These are phyloP conservation scores for Calonectris borealis DNA, from an alignment of 2,113 vertebrate genomes.

Conservation along the genomic window DNA sequence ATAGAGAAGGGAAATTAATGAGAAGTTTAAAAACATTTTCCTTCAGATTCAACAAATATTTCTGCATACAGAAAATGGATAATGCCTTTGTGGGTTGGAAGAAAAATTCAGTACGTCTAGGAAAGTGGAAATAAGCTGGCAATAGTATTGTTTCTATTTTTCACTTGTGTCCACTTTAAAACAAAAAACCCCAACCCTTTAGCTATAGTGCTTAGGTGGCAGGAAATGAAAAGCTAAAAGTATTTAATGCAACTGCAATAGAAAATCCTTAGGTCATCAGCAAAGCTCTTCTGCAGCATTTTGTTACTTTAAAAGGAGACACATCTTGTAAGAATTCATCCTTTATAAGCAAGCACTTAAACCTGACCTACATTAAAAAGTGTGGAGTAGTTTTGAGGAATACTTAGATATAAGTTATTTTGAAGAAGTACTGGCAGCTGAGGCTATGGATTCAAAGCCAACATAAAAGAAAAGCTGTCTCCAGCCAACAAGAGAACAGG, in stretches of 20 bases:
- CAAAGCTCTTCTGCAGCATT: not conserved
- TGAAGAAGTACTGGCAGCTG: conserved; percentile 30
- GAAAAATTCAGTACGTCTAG: not conserved
- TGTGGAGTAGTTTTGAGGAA: not conserved
- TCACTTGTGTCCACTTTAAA: not conserved
- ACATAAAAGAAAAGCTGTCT: conserved; percentile 20
- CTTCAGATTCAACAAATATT: not conserved
- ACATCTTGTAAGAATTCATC: not conserved
- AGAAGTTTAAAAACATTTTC: not conserved
- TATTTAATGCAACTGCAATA: not conserved
- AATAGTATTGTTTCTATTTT: not conserved
- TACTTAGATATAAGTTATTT: not conserved
- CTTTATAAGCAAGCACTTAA: not conserved
- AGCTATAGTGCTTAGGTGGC: not conserved
- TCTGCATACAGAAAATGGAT: not conserved
- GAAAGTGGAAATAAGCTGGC: not conserved
- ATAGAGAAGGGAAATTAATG: not conserved
- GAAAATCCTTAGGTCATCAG: not conserved
- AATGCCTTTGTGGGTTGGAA: not conserved
- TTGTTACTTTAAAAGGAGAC: not conserved
- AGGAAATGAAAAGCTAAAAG: not conserved
- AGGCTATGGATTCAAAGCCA: conserved; percentile 24
- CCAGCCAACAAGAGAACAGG: conserved; percentile 32
- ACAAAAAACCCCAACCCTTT: not conserved
- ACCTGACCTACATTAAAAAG: not conserved